Evolutionary conservation across 2,113 vertebrate genomes (phyloP).

Genomic region (Sander vitreus): DNA sequence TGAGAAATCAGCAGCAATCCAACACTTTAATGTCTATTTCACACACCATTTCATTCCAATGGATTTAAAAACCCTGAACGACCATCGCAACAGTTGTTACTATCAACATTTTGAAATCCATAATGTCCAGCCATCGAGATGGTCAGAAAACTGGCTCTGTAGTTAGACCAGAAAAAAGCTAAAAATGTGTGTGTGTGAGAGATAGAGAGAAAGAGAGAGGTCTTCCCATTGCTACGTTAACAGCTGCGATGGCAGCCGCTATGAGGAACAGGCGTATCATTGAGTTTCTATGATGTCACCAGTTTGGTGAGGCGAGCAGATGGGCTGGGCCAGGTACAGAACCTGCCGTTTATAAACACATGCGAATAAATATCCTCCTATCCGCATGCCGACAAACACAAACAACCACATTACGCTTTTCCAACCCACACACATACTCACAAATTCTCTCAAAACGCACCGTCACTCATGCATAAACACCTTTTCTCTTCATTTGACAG

Average conservation of each 20-base stretch:
- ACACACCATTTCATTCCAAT: slow-evolving; percentile 84
- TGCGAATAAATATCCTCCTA: slow-evolving; percentile 62
- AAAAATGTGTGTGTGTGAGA: slow-evolving; percentile 36
- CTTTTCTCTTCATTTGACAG: slow-evolving; percentile 74
- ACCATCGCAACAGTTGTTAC: slow-evolving; percentile 75
- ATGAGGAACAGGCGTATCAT: slow-evolving; percentile 73
- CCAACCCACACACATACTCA: slow-evolving; percentile 5
- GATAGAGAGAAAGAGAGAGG: slow-evolving; percentile 21
- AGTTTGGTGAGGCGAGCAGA: slow-evolving; percentile 73
- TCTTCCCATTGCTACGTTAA: slow-evolving; percentile 65
- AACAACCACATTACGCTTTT: slow-evolving; percentile 45
- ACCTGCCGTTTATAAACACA: slow-evolving; percentile 69
- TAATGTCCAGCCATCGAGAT: slow-evolving; percentile 63
- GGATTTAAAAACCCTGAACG: slow-evolving; percentile 78
- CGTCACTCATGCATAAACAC: slow-evolving; percentile 63
- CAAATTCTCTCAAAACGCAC: slow-evolving; percentile 46
- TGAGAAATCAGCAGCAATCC: slow-evolving; percentile 84
- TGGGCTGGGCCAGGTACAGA: slow-evolving; percentile 78
- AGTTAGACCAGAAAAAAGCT: slow-evolving; percentile 6
- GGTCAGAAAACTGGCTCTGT: slow-evolving; percentile 53
- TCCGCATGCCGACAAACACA: slow-evolving; percentile 34
- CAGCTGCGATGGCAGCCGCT: slow-evolving; percentile 78
- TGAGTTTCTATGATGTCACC: slow-evolving; percentile 78
- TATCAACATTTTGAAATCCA: slow-evolving; percentile 73
- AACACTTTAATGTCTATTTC: slow-evolving; percentile 86